Percentiles rank a stretch among this genome's conserved stretches.
Evolutionary conservation across 2,113 vertebrate species (phyloP).

Genomic region (Alligator mississippiensis): DNA sequence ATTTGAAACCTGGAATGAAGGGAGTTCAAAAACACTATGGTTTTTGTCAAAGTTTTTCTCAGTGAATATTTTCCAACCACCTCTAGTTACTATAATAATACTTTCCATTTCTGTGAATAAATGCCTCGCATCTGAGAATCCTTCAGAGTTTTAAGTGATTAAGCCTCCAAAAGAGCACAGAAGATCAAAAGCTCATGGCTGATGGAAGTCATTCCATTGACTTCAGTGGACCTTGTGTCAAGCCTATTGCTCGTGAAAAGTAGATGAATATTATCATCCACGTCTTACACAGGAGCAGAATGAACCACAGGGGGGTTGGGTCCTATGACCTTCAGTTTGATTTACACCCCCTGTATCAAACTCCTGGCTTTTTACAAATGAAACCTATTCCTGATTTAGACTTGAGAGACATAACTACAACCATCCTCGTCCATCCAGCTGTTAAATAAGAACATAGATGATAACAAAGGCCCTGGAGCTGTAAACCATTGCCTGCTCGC

Average conservation of each 20-base stretch:
- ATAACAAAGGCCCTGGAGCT: not conserved
- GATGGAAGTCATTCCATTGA: not conserved
- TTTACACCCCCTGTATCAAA: not conserved
- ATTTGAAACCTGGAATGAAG: not conserved
- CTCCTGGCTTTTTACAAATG: fast-evolving
- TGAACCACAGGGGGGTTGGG: not conserved
- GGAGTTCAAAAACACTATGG: not conserved
- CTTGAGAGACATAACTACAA: not conserved
- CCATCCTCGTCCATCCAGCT: not conserved
- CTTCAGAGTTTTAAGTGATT: not conserved
- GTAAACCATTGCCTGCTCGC: not conserved
- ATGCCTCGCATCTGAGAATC: not conserved
- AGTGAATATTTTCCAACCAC: not conserved
- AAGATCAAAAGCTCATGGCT: not conserved
- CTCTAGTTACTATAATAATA: not conserved
- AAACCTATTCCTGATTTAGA: not conserved
- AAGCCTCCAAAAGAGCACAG: not conserved
- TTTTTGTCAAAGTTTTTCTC: not conserved
- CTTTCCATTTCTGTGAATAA: not conserved
- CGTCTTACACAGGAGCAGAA: not conserved
- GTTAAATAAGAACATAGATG: not conserved
- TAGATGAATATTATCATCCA: not conserved
- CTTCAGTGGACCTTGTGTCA: not conserved
- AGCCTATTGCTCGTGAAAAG: not conserved
- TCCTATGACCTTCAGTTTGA: not conserved